These are phyloP conservation scores for Prunella himalayana DNA, from an alignment of 2,113 vertebrate species.

Conservation along the genomic window DNA sequence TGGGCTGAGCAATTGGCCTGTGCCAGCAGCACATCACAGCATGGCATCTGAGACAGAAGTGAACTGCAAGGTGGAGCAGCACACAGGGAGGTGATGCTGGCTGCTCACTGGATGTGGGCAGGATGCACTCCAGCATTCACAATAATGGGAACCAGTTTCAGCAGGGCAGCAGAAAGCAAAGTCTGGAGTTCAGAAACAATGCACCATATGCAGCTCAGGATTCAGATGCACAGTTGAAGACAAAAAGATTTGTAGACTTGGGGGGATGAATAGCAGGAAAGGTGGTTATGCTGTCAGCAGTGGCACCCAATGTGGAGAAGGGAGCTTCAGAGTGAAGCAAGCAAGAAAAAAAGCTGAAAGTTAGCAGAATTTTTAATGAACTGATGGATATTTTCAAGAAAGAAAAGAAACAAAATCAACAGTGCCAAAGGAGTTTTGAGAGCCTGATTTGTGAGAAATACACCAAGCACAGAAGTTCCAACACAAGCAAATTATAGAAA, in stretches of 20 bases:
- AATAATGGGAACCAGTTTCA: not conserved
- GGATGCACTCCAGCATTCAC: not conserved
- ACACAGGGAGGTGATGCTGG: not conserved
- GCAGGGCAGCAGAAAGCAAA: not conserved
- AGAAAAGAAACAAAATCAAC: not conserved
- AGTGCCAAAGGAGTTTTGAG: not conserved
- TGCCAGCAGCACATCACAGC: not conserved
- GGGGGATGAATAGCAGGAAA: not conserved
- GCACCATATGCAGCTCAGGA: not conserved
- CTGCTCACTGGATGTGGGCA: not conserved
- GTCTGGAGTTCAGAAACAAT: not conserved
- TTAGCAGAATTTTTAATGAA: not conserved
- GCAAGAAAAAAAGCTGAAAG: not conserved
- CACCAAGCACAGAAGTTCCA: not conserved
- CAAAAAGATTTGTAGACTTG: not conserved
- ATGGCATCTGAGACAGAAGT: not conserved
- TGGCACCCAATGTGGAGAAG: not conserved
- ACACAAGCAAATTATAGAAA: not conserved
- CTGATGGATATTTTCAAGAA: not conserved
- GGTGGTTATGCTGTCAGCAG: not conserved
- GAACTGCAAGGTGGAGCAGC: accelerated
- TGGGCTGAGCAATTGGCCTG: not conserved
- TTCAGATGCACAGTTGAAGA: not conserved
- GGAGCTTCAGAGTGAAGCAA: not conserved
- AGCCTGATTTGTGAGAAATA: not conserved